Evolutionary conservation across 37 sponge, comb jelly and placozoan species (phyloP).

Genomic region (Chondrosia reniformis): DNA sequence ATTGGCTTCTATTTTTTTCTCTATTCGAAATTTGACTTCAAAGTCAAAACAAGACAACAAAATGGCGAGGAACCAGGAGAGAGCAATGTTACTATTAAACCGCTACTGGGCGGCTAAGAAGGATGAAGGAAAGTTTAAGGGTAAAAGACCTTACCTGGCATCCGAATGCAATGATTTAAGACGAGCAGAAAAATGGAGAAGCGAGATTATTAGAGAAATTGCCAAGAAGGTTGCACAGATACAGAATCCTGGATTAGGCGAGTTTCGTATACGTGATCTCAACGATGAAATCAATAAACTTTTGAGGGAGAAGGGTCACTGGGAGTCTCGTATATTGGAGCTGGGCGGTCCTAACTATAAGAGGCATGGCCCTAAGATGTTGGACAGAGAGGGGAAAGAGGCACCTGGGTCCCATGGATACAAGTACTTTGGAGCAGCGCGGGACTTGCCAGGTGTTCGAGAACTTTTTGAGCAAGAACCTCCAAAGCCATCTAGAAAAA

Average conservation of each 20-base stretch:
- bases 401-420: slow-evolving; percentile 93
- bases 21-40: no score
- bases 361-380: slow-evolving; percentile 82
- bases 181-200: slow-evolving; percentile 86
- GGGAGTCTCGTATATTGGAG: slow-evolving; percentile 89
- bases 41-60: neutral
- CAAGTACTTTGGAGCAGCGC: slow-evolving; percentile 97
- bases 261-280: slow-evolving; percentile 90
- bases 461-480: slow-evolving; percentile 90
- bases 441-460: slow-evolving; percentile 94
- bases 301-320: slow-evolving; percentile 94
- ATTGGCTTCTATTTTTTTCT: no score
- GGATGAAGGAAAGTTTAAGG: slow-evolving; percentile 68
- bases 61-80: slow-evolving; percentile 52
- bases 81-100: slow-evolving; percentile 59
- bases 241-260: slow-evolving; percentile 96
- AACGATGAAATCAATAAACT: slow-evolving; percentile 98
- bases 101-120: slow-evolving; percentile 69
- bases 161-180: slow-evolving; percentile 76
- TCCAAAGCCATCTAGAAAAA: slow-evolving; percentile 67
- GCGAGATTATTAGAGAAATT: slow-evolving; percentile 81
- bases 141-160: slow-evolving; percentile 81
- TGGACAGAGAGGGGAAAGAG: slow-evolving; percentile 95
- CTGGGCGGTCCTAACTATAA: slow-evolving; percentile 89
- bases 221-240: slow-evolving; percentile 92